These are phyloP conservation scores for Orchesella flavescens DNA, from an alignment of 2,888 invertebrate species.

Conservation along the genomic window DNA sequence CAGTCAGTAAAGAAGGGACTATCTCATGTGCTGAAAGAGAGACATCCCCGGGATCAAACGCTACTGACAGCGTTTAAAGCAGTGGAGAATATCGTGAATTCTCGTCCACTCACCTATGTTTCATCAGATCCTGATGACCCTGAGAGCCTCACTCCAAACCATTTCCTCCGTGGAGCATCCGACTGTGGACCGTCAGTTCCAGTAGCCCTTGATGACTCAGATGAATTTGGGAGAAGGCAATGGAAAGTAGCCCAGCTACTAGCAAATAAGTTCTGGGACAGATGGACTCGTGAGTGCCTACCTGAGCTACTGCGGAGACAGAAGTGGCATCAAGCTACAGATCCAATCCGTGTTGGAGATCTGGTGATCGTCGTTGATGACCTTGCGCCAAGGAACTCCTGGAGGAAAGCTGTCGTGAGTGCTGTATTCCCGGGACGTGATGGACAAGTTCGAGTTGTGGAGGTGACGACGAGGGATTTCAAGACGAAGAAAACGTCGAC, in stretches of 20 bases:
- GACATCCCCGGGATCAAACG: conserved; percentile 6
- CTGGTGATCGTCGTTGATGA: conserved; percentile 36
- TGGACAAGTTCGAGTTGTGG: conserved; percentile 24
- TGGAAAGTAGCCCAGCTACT: conserved; percentile 19
- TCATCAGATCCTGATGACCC: conserved; percentile 17
- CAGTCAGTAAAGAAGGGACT: conserved; percentile 19
- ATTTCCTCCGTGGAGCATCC: conserved; percentile 12
- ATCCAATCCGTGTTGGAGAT: conserved; percentile 26
- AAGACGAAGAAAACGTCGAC: neutral
- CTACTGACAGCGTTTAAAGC: conserved; percentile 25
- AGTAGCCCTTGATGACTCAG: no score
- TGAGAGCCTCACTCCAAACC: conserved; percentile 17
- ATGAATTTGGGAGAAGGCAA: neutral
- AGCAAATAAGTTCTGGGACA: conserved; percentile 25
- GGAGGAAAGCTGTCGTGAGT: neutral
- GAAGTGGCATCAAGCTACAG: conserved; percentile 13
- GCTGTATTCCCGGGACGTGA: neutral
- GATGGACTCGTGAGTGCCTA: conserved; percentile 25
- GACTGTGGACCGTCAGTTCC: conserved; percentile 15
- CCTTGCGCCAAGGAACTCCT: conserved; percentile 13
- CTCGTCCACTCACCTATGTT: conserved; percentile 22
- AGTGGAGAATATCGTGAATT: conserved; percentile 31
- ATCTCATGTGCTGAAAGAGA: neutral
- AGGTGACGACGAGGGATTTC: conserved; percentile 3
- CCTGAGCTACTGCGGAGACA: neutral